Conservation (phyloP, 2,113 vertebrate genomes). For the Oncorhynchus mykiss region DNA sequence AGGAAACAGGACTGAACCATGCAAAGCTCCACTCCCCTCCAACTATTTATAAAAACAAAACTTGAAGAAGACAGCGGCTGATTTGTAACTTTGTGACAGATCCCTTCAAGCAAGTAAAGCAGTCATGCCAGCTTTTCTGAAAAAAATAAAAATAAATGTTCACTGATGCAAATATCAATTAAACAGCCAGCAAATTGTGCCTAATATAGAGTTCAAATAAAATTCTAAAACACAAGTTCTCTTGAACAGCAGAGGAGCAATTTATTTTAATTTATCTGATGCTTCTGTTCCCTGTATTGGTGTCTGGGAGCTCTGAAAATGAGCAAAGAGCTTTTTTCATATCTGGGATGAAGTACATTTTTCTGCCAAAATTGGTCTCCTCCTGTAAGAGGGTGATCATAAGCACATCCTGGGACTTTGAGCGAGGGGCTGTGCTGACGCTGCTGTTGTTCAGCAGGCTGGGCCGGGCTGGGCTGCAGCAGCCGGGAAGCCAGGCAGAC, state of each 20-base stretch:
- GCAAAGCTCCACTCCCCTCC: constrained; percentile 44
- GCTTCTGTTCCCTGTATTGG: constrained; percentile 39
- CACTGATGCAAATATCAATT: constrained; percentile 46
- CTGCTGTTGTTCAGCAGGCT: constrained; percentile 49
- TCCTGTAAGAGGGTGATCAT: constrained; percentile 54
- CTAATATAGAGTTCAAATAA: constrained; percentile 6
- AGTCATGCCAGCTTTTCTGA: constrained; percentile 33
- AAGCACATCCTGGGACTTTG: constrained; percentile 58
- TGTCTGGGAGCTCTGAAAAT: constrained; percentile 31
- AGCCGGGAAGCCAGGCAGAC: constrained; percentile 65
- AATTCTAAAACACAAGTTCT: constrained; percentile 20
- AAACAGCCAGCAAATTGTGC: constrained; percentile 24
- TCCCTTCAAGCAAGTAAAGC: constrained; percentile 57
- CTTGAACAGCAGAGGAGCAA: constrained; percentile 13
- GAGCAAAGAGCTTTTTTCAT: no score
- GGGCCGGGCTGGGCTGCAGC: constrained; percentile 52
- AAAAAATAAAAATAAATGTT: constrained; percentile 48
- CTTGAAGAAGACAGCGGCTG: constrained; percentile 49
- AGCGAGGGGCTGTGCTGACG: constrained; percentile 68
- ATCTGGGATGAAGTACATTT: constrained; percentile 29
- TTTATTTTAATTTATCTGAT: constrained; percentile 60
- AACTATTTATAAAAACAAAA: constrained; percentile 69
- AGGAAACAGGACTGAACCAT: constrained; percentile 25
- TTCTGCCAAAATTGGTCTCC: constrained; percentile 54
- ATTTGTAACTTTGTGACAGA: constrained; percentile 58